phyloP scores from a whole-genome alignment of 2,797 vertebrate genomes.

The Glyptemys insculpta region DNA sequence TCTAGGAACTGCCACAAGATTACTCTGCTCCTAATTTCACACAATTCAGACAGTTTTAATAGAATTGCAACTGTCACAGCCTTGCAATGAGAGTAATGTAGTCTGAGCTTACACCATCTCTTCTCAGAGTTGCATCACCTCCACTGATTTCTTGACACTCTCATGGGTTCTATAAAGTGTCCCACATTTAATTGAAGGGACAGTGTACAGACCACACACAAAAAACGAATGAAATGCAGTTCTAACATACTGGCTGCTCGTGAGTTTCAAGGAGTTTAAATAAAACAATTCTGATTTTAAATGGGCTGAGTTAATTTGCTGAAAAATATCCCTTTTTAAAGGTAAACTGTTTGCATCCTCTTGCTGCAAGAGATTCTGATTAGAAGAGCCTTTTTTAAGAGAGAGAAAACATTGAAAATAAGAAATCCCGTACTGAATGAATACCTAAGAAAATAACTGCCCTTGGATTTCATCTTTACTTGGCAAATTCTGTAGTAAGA shows the following conservation, averaged over 20 bases:
- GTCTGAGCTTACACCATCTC: neutral
- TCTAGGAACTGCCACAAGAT: neutral
- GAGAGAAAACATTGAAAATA: neutral
- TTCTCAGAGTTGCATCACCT: neutral
- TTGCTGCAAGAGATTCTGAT: neutral
- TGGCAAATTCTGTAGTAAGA: neutral
- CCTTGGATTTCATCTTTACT: neutral
- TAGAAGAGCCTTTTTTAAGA: neutral
- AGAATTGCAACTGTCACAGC: neutral
- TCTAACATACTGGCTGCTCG: neutral
- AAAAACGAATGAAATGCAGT: neutral
- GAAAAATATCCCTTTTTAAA: neutral
- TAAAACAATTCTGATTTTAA: neutral
- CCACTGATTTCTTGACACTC: neutral
- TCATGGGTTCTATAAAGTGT: rapidly evolving
- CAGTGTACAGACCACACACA: neutral
- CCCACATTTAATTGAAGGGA: neutral
- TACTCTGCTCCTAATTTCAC: neutral
- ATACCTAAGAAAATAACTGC: neutral
- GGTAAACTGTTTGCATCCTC: neutral
- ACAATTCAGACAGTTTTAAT: neutral
- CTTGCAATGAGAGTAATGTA: neutral
- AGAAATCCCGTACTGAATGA: neutral
- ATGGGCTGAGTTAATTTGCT: neutral
- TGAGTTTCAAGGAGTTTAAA: neutral